Evolutionary conservation across 2,797 vertebrate genomes (phyloP).

Genomic region (Sebastes matsubarae): DNA sequence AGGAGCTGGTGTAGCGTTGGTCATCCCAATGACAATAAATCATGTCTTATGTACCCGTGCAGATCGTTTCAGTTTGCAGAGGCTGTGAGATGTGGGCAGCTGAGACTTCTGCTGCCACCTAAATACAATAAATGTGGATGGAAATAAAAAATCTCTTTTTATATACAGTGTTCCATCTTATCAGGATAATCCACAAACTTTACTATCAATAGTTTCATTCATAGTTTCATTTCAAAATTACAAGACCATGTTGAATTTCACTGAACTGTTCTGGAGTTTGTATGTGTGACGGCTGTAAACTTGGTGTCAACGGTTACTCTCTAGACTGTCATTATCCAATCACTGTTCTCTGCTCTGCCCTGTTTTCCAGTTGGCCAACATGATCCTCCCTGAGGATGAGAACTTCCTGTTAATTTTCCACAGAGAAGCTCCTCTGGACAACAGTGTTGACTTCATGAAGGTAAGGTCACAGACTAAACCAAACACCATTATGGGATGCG

Average conservation of each 20-base stretch:
- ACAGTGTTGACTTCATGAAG: constrained; percentile 97
- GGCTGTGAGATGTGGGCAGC: background rate
- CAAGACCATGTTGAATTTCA: background rate
- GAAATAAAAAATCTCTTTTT: background rate
- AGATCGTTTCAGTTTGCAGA: background rate
- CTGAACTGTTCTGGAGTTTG: background rate
- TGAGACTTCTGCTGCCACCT: background rate
- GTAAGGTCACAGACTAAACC: constrained; percentile 64
- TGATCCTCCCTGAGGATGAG: constrained; percentile 93
- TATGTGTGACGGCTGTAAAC: background rate
- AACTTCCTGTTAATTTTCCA: constrained; percentile 95
- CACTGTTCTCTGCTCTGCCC: background rate
- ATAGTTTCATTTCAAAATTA: background rate
- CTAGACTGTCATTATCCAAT: background rate
- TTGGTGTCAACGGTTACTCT: background rate
- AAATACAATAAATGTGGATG: background rate
- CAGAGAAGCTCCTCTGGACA: constrained; percentile 91
- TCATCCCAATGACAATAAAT: background rate
- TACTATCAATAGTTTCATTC: background rate
- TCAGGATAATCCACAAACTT: background rate
- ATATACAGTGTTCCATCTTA: background rate
- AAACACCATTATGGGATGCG: background rate
- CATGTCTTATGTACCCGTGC: background rate
- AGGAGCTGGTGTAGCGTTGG: background rate
- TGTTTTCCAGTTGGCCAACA: constrained; percentile 87